Percentiles rank a stretch among this genome's conserved stretches.
These are phyloP conservation scores for Pseudocheirus occidentalis DNA, from an alignment of 2,797 vertebrate species.

Conservation along the genomic window DNA sequence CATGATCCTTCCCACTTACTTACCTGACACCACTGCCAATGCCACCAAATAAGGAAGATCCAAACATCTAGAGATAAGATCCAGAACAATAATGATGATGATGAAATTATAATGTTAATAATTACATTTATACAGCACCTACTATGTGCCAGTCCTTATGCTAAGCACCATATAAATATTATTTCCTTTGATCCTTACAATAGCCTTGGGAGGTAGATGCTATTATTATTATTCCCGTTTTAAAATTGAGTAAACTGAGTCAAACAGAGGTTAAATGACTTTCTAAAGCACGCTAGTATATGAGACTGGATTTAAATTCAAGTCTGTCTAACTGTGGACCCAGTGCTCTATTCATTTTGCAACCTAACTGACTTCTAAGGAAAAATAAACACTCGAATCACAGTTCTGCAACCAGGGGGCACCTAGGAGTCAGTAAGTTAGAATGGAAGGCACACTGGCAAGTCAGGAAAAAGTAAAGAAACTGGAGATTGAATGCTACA, in stretches of 20 bases:
- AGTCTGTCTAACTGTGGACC: not conserved
- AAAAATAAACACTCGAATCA: not conserved
- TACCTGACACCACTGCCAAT: not conserved
- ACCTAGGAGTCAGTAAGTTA: not conserved
- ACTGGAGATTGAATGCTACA: not conserved
- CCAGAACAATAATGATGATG: not conserved
- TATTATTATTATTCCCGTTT: not conserved
- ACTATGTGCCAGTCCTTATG: not conserved
- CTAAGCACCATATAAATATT: not conserved
- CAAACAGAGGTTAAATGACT: not conserved
- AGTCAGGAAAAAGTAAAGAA: not conserved
- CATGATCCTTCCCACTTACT: not conserved
- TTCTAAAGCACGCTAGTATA: not conserved
- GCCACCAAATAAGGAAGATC: not conserved
- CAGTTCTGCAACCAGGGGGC: not conserved
- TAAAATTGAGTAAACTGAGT: not conserved
- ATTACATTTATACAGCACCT: not conserved
- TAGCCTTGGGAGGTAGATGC: not conserved
- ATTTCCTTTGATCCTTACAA: not conserved
- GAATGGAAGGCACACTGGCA: not conserved
- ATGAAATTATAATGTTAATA: not conserved
- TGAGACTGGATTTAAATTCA: not conserved
- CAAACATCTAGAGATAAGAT: constrained; percentile 1
- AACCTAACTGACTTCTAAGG: not conserved
- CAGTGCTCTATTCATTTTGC: not conserved